These are phyloP conservation scores for Drosophila flavopinicola DNA, from an alignment of 2,888 invertebrate genomes.

Conservation along the genomic window DNA sequence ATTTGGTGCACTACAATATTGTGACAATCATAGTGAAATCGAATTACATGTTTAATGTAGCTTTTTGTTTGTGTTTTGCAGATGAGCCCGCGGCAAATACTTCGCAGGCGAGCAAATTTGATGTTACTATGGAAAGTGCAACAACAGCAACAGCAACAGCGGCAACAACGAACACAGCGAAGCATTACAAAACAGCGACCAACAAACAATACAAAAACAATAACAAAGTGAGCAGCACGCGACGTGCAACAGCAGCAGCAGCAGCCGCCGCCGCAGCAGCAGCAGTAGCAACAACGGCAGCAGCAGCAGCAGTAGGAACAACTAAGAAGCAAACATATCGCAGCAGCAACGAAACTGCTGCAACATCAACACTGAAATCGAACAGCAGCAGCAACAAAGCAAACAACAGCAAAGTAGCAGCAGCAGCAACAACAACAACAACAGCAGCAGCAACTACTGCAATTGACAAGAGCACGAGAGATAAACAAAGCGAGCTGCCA, in stretches of 20 bases:
- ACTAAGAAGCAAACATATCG: conserved; percentile 81
- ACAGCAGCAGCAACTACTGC: conserved; percentile 40
- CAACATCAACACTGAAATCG: conserved; percentile 46
- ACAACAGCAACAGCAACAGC: conserved; percentile 53
- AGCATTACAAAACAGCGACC: conserved; percentile 68
- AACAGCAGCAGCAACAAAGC: conserved; percentile 50
- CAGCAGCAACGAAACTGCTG: conserved; percentile 43
- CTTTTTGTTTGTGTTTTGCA: conserved; percentile 40
- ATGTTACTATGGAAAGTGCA: conserved; percentile 82
- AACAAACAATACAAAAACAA: conserved; percentile 69
- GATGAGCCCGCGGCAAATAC: conserved; percentile 82
- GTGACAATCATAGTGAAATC: neutral
- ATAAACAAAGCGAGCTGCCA: conserved; percentile 52
- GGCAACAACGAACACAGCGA: conserved; percentile 56
- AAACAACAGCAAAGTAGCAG: conserved; percentile 38
- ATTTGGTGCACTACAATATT: too few species aligned
- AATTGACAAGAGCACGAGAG: conserved; percentile 43
- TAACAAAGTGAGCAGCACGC: conserved; percentile 61
- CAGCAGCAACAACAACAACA: conserved; percentile 38
- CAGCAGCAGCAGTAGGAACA: conserved; percentile 45
- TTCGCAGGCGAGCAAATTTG: conserved; percentile 62
- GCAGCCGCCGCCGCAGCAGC: conserved; percentile 47
- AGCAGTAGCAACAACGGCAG: conserved; percentile 33
- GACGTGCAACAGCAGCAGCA: conserved; percentile 64
- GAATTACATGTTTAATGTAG: neutral